These are phyloP conservation scores for Cloeon dipterum DNA, from an alignment of 2,888 invertebrate species.

Conservation along the genomic window DNA sequence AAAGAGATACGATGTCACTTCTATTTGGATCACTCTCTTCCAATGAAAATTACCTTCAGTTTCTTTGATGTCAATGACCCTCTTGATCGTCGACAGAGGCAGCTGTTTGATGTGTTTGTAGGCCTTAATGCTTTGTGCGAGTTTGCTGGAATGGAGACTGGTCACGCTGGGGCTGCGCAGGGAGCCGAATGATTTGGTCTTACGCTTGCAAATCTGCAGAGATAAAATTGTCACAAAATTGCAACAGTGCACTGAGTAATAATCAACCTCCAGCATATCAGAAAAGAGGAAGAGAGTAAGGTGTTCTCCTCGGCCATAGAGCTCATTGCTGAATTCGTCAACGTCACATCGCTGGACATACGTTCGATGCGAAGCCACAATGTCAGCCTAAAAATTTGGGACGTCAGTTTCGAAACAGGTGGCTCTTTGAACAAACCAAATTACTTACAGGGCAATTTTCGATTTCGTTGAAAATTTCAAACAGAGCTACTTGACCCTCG, in stretches of 20 bases:
- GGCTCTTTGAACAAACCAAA: not conserved
- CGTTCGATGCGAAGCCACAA: constrained; percentile 79
- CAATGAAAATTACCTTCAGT: constrained; percentile 55
- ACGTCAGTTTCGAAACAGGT: no score
- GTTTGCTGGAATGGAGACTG: constrained; percentile 18
- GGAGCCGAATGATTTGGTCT: constrained; percentile 50
- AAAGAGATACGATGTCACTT: constrained; percentile 3
- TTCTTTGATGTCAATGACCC: constrained; percentile 76
- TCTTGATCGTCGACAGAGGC: constrained; percentile 68
- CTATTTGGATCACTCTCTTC: no score
- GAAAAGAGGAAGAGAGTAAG: constrained; percentile 82
- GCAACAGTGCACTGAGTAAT: not conserved
- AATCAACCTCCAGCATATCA: constrained; percentile 67
- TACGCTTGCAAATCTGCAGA: constrained; percentile 31
- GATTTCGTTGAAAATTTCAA: constrained; percentile 94
- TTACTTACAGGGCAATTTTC: constrained; percentile 78
- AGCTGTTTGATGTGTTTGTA: constrained; percentile 82
- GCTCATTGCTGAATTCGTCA: constrained; percentile 58
- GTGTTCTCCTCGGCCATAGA: constrained; percentile 68
- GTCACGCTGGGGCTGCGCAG: constrained; percentile 40
- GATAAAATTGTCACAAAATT: constrained; percentile 1
- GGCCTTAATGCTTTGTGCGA: constrained; percentile 36
- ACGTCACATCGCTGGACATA: constrained; percentile 77
- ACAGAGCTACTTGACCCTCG: constrained; percentile 86
- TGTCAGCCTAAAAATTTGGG: constrained; percentile 38